Percentiles rank a stretch among this genome's conserved stretches.
These are phyloP conservation scores for Sebastes nivosus DNA, from an alignment of 2,797 vertebrate species.

Conservation along the genomic window DNA sequence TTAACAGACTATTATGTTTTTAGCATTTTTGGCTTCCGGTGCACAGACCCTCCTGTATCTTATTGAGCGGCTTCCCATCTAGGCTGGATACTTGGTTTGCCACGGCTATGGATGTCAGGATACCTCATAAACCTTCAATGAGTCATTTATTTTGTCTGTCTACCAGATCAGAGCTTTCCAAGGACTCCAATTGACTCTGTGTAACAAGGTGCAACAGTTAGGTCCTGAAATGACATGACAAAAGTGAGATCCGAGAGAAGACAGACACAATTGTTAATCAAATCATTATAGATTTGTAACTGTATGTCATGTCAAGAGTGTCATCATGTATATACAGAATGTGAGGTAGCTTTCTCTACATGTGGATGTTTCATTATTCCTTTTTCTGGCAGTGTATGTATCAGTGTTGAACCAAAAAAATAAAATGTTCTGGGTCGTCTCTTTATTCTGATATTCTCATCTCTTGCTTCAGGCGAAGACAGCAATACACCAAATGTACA, in stretches of 20 bases:
- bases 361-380: conserved; percentile 25
- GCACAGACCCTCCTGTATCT: conserved; percentile 43
- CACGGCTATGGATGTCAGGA: conserved; percentile 39
- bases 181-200: conserved; percentile 10
- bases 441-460: conserved; percentile 64
- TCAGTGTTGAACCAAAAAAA: conserved; percentile 41
- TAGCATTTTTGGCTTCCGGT: conserved; percentile 53
- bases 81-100: conserved; percentile 48
- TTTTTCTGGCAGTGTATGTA: conserved; percentile 30
- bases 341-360: conserved; percentile 1
- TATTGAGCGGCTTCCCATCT: conserved; percentile 49
- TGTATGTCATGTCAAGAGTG: not conserved
- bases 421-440: conserved; percentile 42
- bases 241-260: not conserved
- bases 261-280: not conserved
- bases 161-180: conserved; percentile 37
- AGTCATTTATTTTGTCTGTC: conserved; percentile 49
- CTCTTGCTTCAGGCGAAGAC: conserved; percentile 69
- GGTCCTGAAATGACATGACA: not conserved
- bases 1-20: conserved; percentile 74
- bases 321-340: not conserved
- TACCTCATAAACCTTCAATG: conserved; percentile 61
- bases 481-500: conserved; percentile 71
- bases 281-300: not conserved
- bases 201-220: conserved; percentile 11